Evolutionary conservation across 2,888 invertebrate species (phyloP).

Genomic region (Onchidella celtica): DNA sequence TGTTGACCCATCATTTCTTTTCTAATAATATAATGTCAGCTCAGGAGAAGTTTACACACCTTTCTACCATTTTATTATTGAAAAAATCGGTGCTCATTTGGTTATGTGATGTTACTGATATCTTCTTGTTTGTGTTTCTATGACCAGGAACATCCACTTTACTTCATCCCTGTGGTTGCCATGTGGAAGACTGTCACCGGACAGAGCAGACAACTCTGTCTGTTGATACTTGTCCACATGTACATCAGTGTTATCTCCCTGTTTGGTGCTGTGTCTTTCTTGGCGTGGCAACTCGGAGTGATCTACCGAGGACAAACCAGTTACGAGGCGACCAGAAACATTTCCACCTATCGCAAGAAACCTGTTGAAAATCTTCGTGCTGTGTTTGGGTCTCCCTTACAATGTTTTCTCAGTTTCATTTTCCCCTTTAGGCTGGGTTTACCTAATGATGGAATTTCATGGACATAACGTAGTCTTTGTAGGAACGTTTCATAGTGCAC

Average conservation of each 20-base stretch:
- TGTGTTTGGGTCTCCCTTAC: background rate
- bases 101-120: too few relatives aligned
- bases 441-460: background rate
- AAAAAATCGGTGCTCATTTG: too few relatives aligned
- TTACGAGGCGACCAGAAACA: background rate
- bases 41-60: too few relatives aligned
- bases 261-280: background rate
- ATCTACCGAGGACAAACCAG: slow-evolving; percentile 5
- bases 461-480: background rate
- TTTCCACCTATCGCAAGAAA: background rate
- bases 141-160: background rate
- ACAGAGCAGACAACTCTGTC: background rate
- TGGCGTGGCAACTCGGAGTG: background rate
- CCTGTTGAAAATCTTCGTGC: background rate
- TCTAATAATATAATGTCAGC: too few relatives aligned
- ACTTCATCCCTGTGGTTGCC: slow-evolving; percentile 13
- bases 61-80: too few relatives aligned
- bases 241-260: background rate
- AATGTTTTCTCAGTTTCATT: background rate
- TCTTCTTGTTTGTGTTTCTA: too few relatives aligned
- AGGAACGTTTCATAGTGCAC: too few relatives aligned
- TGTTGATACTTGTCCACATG: slow-evolving; percentile 4
- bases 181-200: slow-evolving; percentile 12
- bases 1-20: too few relatives aligned
- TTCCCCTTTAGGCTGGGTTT: background rate